phyloP scores from a whole-genome alignment of 1,140 invertebrate species.

The Tenebrio molitor region DNA sequence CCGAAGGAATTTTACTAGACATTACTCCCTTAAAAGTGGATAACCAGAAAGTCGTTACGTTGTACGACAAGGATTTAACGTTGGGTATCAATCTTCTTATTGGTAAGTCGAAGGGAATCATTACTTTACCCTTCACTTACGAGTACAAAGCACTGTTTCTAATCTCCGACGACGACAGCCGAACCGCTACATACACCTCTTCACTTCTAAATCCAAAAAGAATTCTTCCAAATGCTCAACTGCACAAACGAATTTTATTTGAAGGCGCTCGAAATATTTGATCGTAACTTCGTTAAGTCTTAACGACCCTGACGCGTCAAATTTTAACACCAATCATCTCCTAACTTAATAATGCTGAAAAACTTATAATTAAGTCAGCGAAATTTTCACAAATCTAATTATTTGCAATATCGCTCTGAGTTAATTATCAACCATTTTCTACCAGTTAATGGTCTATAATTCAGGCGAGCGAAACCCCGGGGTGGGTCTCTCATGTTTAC shows the following conservation, averaged over 20 bases:
- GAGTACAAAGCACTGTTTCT: constrained; percentile 42
- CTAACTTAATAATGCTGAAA: constrained; percentile 29
- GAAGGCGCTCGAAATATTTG: constrained; percentile 12
- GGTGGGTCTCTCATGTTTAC: constrained; percentile 1
- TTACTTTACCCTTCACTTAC: constrained; percentile 29
- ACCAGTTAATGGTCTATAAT: constrained; percentile 20
- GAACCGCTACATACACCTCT: background rate
- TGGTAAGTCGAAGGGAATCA: constrained; percentile 67
- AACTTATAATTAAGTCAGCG: constrained; percentile 36
- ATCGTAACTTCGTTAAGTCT: constrained; percentile 36
- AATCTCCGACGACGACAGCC: constrained; percentile 15
- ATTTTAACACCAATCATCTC: constrained; percentile 36
- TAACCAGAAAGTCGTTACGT: constrained; percentile 74
- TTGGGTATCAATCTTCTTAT: constrained; percentile 79
- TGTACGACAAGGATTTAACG: constrained; percentile 78
- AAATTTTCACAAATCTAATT: constrained; percentile 40
- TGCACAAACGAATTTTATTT: background rate
- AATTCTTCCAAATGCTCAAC: background rate
- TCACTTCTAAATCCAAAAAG: background rate
- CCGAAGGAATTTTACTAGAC: constrained; percentile 75
- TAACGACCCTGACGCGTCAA: constrained; percentile 31
- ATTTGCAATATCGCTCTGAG: constrained; percentile 28
- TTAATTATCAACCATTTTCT: constrained; percentile 29
- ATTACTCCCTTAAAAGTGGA: constrained; percentile 75
- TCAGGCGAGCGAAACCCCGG: constrained; percentile 3